phyloP scores from a whole-genome alignment of 1,140 invertebrate genomes.

The Caenorhabditis remanei region DNA sequence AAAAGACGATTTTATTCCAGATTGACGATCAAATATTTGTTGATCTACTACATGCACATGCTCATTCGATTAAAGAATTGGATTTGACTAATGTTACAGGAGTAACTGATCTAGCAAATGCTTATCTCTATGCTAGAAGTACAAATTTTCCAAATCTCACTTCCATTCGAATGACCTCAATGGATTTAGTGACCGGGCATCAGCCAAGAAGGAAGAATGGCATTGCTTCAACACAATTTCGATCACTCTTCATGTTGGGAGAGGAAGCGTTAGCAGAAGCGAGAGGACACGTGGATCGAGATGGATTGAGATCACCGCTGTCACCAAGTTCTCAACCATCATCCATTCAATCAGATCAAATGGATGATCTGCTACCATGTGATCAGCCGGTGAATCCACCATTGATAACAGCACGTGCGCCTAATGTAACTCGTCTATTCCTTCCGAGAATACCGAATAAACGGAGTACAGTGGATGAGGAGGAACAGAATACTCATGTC shows the following conservation, averaged over 20 bases:
- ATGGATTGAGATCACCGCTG: constrained; percentile 10
- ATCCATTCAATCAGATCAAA: background rate
- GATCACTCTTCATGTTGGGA: constrained; percentile 13
- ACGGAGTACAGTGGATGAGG: constrained; percentile 7
- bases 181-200: constrained; percentile 49
- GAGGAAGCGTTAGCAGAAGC: constrained; percentile 23
- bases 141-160: constrained; percentile 54
- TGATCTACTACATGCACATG: constrained; percentile 50
- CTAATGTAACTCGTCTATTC: background rate
- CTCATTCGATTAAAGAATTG: constrained; percentile 44
- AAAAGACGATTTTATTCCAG: background rate
- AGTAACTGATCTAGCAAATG: constrained; percentile 44
- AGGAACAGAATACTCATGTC: constrained; percentile 49
- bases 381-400: background rate
- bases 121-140: constrained; percentile 57
- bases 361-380: background rate
- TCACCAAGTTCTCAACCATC: constrained; percentile 29
- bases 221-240: background rate
- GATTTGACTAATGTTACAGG: constrained; percentile 56
- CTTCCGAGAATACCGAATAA: background rate
- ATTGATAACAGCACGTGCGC: constrained; percentile 9
- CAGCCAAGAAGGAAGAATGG: constrained; percentile 52
- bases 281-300: background rate
- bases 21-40: constrained; percentile 57
- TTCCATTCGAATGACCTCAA: constrained; percentile 52